These are phyloP conservation scores for Todiramphus saurophagus DNA, from an alignment of 2,113 vertebrate species.

Conservation along the genomic window DNA sequence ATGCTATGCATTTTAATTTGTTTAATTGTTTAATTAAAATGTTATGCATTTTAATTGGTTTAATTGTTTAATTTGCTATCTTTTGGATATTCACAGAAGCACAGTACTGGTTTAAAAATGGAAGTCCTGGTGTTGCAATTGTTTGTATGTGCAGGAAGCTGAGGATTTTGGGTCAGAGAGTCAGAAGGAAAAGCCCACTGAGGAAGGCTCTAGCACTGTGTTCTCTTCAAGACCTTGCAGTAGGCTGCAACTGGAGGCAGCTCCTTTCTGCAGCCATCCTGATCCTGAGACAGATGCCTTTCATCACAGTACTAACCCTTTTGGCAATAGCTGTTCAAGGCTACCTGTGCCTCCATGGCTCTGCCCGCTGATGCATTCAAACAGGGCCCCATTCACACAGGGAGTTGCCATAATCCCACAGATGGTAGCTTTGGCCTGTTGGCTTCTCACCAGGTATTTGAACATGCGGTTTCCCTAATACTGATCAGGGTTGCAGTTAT, in stretches of 20 bases:
- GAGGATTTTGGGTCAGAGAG: background rate
- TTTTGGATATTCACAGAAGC: background rate
- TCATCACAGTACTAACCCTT: background rate
- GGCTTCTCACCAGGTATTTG: background rate
- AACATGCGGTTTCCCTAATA: background rate
- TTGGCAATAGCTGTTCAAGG: background rate
- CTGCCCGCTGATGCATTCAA: background rate
- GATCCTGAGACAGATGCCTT: background rate
- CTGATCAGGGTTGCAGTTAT: fast-evolving
- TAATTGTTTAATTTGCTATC: background rate
- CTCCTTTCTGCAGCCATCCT: background rate
- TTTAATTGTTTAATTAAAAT: too few species aligned
- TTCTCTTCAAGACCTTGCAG: background rate
- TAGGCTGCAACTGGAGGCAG: background rate
- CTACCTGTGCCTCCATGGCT: background rate
- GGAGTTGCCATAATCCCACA: background rate
- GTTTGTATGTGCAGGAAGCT: background rate
- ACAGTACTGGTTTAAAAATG: background rate
- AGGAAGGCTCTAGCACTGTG: background rate
- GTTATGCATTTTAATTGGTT: too few species aligned
- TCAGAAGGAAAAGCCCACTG: background rate
- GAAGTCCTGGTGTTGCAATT: background rate
- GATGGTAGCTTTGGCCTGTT: background rate
- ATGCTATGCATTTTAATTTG: background rate
- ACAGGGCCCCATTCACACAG: background rate